phyloP scores from a whole-genome alignment of 2,113 vertebrate species.

The Vulpes ferrilata region DNA sequence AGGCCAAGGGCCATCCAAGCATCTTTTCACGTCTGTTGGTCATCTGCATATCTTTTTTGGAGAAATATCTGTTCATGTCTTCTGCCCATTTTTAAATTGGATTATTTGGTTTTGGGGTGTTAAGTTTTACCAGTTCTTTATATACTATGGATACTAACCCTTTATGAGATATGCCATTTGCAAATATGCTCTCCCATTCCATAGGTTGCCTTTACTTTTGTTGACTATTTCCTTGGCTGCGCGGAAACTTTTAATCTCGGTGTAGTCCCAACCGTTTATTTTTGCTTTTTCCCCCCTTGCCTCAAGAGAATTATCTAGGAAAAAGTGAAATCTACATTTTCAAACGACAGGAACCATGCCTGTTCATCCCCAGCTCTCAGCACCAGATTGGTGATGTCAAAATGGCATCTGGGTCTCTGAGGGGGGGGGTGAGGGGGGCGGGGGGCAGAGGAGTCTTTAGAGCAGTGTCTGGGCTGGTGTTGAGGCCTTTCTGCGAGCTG shows the following conservation, averaged over 20 bases:
- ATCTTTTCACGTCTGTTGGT: neutral
- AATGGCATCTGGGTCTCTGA: neutral
- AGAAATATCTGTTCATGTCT: neutral
- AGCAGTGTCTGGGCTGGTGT: neutral
- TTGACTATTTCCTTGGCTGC: too few species aligned
- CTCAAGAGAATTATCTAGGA: too few species aligned
- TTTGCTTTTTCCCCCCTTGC: too few species aligned
- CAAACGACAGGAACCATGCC: neutral
- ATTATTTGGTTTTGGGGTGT: neutral
- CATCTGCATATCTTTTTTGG: neutral
- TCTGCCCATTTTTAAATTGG: neutral
- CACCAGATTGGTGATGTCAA: neutral
- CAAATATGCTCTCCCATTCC: too few species aligned
- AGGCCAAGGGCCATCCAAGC: neutral
- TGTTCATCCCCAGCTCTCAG: neutral
- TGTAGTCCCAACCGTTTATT: too few species aligned
- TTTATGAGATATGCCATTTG: too few species aligned
- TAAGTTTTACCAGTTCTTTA: neutral
- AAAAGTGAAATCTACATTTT: neutral
- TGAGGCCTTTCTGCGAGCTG: neutral
- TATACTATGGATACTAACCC: too few species aligned
- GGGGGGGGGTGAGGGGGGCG: accelerated
- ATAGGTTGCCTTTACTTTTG: too few species aligned
- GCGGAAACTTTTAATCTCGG: too few species aligned
- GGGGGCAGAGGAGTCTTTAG: neutral